Base-by-base conservation (phyloP, 2,797 vertebrate species). In the Bradypus variegatus region DNA sequence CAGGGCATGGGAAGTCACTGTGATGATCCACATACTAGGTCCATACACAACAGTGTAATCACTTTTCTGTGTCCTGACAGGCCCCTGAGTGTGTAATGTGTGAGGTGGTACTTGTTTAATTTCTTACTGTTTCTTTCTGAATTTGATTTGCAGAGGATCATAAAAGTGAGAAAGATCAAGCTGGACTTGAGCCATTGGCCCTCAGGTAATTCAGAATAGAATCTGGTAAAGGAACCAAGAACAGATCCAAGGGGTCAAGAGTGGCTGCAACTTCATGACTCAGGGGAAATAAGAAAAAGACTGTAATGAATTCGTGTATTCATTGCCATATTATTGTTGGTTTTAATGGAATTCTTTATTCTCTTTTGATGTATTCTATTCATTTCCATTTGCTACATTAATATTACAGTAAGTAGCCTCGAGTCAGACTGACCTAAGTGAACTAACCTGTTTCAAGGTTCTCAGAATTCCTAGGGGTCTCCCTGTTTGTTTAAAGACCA, bases 171-270 rank as follows among this genome's bases (percentile, higher is more conserved):
- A 98, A 98, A 33, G 98, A 98, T 94, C 98, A 98, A 97, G 97
- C 97, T 67, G 97, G 97, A 90, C 98, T 98, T 0, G 98, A 98
- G 93, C 97, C 98, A 29, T 97, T 99, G 88, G 98, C 98, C 91
- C 97, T 98, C 97, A 98, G 98, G 99, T 99, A 97, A 96, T 64
- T 86, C 50, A 76, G 36, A 45, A 38, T 31, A 58, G n/a, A 65
- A 18, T 79, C 53, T 73, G 77, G 58, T 13, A 38, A 76, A 84
- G 31, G 64, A 25, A 76, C 11, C 45, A 36, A 65, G 70, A 64
- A 33, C 31, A 27, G 48, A 65, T 11, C 55, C 29, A 29, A 36
- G 29, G 31, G 36, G 38, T 48, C 58, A 67, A 38, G 18, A 41
- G 29, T 29, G n/a, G n/a, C 3, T 25, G 14, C 7, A n/a, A 0